Conservation (phyloP, 2,888 invertebrate genomes). For the Macaria notata region DNA sequence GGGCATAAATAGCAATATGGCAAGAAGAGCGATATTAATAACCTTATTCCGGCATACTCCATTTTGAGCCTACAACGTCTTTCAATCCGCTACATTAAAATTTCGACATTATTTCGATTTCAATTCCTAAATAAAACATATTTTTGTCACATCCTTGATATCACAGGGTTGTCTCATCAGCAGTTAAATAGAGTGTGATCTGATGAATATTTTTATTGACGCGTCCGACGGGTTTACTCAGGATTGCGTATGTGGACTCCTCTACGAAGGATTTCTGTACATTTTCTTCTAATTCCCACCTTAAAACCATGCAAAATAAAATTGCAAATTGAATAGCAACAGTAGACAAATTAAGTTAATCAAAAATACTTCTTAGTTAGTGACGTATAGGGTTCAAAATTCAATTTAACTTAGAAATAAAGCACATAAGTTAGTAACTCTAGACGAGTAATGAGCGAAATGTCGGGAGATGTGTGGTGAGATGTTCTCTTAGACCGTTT, state of each 20-base stretch:
- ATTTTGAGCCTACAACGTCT: too few species aligned
- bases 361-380: too few species aligned
- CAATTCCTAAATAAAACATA: too few species aligned
- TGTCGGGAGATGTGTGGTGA: constrained; percentile 57
- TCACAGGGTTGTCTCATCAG: constrained; percentile 67
- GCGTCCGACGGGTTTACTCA: constrained; percentile 65
- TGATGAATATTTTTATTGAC: constrained; percentile 82
- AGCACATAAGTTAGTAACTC: constrained; percentile 37
- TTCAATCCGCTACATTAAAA: too few species aligned
- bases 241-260: constrained; percentile 40
- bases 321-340: too few species aligned
- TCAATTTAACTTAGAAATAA: neutral
- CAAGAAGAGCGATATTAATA: too few species aligned
- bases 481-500: constrained; percentile 74
- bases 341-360: too few species aligned
- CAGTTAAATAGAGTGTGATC: constrained; percentile 78
- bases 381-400: constrained; percentile 42
- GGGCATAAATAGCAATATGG: too few species aligned
- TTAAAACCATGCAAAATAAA: neutral
- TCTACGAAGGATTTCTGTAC: constrained; percentile 4
- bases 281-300: neutral
- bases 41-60: too few species aligned
- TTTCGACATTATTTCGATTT: too few species aligned
- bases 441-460: constrained; percentile 63
- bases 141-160: constrained; percentile 54